Base-by-base conservation (phyloP, 2,888 invertebrate species). In the Neoascia interrupta region DNA sequence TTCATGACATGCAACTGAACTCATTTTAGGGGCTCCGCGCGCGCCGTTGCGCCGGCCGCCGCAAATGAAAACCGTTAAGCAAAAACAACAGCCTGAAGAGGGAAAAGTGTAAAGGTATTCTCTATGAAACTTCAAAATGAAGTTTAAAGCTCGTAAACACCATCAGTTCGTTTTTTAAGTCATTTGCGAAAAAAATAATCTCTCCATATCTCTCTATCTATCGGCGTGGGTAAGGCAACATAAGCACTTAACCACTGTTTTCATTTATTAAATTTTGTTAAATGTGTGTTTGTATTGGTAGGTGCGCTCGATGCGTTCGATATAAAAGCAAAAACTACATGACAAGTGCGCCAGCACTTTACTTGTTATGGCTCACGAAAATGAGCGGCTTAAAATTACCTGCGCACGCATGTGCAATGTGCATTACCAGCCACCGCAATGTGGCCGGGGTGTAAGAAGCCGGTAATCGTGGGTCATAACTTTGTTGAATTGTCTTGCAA, bases 401-500 rank as follows among this genome's bases (percentile, higher is more conserved):
- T 53, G 47, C 10, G 68, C 74, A 74, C 68, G 68, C 74, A 74
- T 66, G 21, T 47, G 66, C 73, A 73, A 56, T n/a, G 21, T 47
- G 60, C 74, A 68, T 58, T 43, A n/a, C n/a, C n/a, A n/a, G 61
- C 54, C 58, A 74, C 54, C 45, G 39, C 54, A 23, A 61, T 63
- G 56, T 37, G 61, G 28, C 21, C 54, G 26, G 47, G 15, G 31
- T 60, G 49, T 36, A 68, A 28, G 49, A 37, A 41, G 41, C 26
- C 26, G 41, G 18, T 47, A 60, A 47, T 53, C 64, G 53, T 73
- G 73, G 31, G 45, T 68, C 37, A 47, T 61, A 74, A 54, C 10
- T 60, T 66, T 54, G 61, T 61, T 54, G 61, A 61, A 69, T 61
- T 74, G 54, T 69, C 47, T 47, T 73, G 73, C 51, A 66, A 66